A percentile compares a stretch with the other conserved stretches of the same genome.
Evolutionary conservation across 35 echinoderm and acorn worm species (phyloP).

Genomic region (Amphiura filiformis): DNA sequence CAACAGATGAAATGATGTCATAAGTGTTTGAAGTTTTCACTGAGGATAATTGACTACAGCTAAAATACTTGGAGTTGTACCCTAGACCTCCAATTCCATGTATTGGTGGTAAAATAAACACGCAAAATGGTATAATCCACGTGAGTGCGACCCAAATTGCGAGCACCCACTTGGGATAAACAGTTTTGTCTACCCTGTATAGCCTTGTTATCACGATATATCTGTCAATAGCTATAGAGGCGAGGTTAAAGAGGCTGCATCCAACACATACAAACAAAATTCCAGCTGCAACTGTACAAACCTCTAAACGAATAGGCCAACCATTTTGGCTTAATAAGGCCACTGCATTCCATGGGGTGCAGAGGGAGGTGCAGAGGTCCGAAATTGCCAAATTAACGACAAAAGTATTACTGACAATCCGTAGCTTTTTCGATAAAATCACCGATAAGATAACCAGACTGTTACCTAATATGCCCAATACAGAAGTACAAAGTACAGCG

Average conservation of each 20-base stretch:
- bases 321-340: slow-evolving; percentile 49
- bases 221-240: slow-evolving; percentile 65
- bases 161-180: slow-evolving; percentile 20
- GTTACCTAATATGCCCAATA: slow-evolving; percentile 64
- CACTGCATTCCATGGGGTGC: slow-evolving; percentile 59
- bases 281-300: slow-evolving; percentile 51
- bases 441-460: slow-evolving; percentile 61
- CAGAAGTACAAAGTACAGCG: not conserved
- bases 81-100: slow-evolving; percentile 17
- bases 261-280: slow-evolving; percentile 62
- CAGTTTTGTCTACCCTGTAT: not conserved
- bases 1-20: not conserved
- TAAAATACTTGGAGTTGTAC: slow-evolving; percentile 34
- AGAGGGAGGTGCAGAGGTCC: slow-evolving; percentile 47
- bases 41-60: slow-evolving; percentile 25
- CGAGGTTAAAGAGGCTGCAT: slow-evolving; percentile 41
- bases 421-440: slow-evolving; percentile 56
- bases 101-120: slow-evolving; percentile 24
- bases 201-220: slow-evolving; percentile 66
- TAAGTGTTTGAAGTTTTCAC: not conserved
- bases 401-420: slow-evolving; percentile 55
- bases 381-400: slow-evolving; percentile 63
- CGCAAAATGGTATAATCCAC: slow-evolving; percentile 13
- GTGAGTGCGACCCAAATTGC: slow-evolving; percentile 10
- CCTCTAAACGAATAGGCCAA: slow-evolving; percentile 25